Evolutionary conservation across 1,140 invertebrate species (phyloP).

Genomic region (Agraylea sexmaculata): DNA sequence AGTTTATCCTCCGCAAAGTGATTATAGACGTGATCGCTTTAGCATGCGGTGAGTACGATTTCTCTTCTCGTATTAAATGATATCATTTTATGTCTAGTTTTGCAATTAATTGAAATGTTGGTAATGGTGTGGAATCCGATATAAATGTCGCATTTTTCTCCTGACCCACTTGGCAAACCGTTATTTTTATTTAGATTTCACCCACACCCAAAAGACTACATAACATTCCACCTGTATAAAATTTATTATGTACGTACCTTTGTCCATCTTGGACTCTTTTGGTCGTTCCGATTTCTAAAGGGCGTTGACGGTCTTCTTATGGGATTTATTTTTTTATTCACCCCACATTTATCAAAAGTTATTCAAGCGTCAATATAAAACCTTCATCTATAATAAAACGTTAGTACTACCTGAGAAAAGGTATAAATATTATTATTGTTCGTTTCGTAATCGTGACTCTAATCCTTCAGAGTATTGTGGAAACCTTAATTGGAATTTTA

Average conservation of each 20-base stretch:
- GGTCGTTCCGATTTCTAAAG: neutral
- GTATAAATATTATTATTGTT: neutral
- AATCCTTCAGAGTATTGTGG: neutral
- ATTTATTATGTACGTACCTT: neutral
- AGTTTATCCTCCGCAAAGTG: conserved; percentile 15
- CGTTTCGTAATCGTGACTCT: neutral
- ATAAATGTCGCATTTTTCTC: neutral
- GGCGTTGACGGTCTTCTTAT: neutral
- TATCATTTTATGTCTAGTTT: conserved; percentile 1
- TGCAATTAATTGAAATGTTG: neutral
- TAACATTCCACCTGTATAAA: neutral
- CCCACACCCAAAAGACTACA: neutral
- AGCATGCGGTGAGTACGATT: conserved; percentile 13
- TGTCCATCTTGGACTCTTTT: neutral
- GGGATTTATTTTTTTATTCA: too few relatives aligned
- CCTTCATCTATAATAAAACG: neutral
- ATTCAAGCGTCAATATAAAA: too few relatives aligned
- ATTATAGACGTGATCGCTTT: conserved; percentile 11
- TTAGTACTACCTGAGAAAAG: neutral
- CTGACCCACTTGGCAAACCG: neutral
- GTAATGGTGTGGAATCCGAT: neutral
- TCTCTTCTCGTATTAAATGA: neutral
- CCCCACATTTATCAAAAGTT: too few relatives aligned
- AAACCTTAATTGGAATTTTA: conserved; percentile 2
- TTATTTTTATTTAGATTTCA: neutral